Evolutionary conservation across 2,888 invertebrate genomes (phyloP).

Genomic region (Drosophila neonasuta): DNA sequence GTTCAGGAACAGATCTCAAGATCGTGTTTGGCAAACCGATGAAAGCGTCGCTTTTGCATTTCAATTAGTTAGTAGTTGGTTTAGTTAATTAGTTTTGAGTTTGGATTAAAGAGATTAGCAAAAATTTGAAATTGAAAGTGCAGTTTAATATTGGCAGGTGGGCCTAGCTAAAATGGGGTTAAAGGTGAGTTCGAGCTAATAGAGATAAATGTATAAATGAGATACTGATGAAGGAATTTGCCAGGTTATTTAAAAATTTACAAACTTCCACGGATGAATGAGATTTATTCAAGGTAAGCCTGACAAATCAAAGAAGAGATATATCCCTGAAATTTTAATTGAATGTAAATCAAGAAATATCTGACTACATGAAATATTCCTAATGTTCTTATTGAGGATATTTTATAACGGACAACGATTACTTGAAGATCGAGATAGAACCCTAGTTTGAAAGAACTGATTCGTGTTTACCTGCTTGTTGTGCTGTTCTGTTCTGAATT

Average conservation of each 20-base stretch:
- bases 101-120: slow-evolving; percentile 38
- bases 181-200: slow-evolving; percentile 5
- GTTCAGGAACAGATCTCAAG: slow-evolving; percentile 29
- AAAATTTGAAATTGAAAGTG: slow-evolving; percentile 50
- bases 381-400: too few species aligned
- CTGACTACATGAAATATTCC: not conserved
- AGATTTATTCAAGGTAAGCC: not conserved
- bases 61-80: slow-evolving; percentile 18
- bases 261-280: not conserved
- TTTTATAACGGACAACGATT: not conserved
- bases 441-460: not conserved
- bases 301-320: not conserved
- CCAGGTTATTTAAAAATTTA: not conserved
- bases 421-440: not conserved
- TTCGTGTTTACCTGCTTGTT: slow-evolving; percentile 32
- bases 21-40: slow-evolving; percentile 36
- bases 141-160: slow-evolving; percentile 35
- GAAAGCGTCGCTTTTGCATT: slow-evolving; percentile 26
- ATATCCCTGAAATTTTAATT: not conserved
- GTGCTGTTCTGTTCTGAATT: slow-evolving; percentile 23
- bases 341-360: not conserved
- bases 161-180: slow-evolving; percentile 23
- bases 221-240: slow-evolving; percentile 13
- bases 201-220: slow-evolving; percentile 22
- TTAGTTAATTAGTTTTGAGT: slow-evolving; percentile 30